These are phyloP conservation scores for Drosophila santomea DNA, from an alignment of 1,140 invertebrate genomes.

Conservation along the genomic window DNA sequence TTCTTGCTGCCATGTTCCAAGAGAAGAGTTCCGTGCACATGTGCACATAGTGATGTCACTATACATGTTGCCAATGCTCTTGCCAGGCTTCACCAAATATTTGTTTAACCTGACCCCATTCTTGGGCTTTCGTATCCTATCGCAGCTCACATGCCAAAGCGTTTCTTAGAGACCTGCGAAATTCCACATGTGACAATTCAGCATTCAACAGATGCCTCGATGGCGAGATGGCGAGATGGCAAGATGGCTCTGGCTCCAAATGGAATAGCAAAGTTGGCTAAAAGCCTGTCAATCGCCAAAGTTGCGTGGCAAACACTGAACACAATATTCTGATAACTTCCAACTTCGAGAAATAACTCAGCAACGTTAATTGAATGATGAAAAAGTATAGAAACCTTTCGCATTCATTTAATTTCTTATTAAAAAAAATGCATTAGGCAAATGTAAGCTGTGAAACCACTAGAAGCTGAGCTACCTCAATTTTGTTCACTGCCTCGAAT, in stretches of 20 bases:
- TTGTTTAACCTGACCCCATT: constrained; percentile 28
- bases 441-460: too few species aligned
- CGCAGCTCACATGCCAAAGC: constrained; percentile 14
- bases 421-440: too few species aligned
- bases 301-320: constrained; percentile 9
- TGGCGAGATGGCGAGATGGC: constrained; percentile 13
- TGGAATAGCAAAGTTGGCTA: constrained; percentile 53
- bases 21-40: neutral
- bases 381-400: too few species aligned
- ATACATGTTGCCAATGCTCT: neutral
- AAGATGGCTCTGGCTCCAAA: constrained; percentile 29
- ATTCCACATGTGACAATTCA: constrained; percentile 66
- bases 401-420: too few species aligned
- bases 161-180: constrained; percentile 57
- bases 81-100: constrained; percentile 7
- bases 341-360: neutral
- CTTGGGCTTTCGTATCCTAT: constrained; percentile 28
- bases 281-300: constrained; percentile 68
- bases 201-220: constrained; percentile 32
- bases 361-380: too few species aligned
- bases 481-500: neutral
- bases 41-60: too few species aligned
- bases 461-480: too few species aligned
- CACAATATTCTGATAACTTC: neutral
- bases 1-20: too few species aligned